Evolutionary conservation across 2,113 vertebrate genomes (phyloP), one percentile per base, ranked within the genome.

Genomic region (Lathamus discolor): DNA sequence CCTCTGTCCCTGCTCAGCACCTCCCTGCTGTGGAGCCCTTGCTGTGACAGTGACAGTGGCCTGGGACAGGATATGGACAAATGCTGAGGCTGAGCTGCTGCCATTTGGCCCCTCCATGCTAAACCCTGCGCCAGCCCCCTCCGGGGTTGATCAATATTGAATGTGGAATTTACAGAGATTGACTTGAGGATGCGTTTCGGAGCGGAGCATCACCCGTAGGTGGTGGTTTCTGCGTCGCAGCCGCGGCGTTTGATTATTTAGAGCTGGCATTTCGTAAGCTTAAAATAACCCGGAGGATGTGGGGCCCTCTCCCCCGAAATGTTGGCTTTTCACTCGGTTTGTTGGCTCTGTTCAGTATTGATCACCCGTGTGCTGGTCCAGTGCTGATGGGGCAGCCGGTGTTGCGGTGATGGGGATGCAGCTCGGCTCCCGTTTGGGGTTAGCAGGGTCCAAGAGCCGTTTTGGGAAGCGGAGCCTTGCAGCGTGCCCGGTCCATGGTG

Each of bases 111-210:
- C 72, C 18, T 93, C 95, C 83, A 35, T 62, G 90, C 96, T 96
- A 86, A 97, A 91, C 96, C 33, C 62, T 6, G 96, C 92, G 28
- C 70, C 87, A 95, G 96, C 95, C 96, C 93, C 97, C 96, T 92
- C 96, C 27, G 72, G 97, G 98, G 96, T 46, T 97, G 96, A 98
- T 98, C 98, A 98, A 98, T 98, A 98, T 98, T 98, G 98, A 98
- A 98, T 98, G 97, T 96, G 94, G 97, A 97, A 96, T 97, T 98
- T 98, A 96, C 97, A 95, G 97, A 97, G 97, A 97, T 96, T 95
- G 92, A 97, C 97, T 98, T 17, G 95, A 97, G 97, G 98, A 98
- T 96, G 98, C 89, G 62, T 98, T 98, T 97, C 95, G 97, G 98
- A 98, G 91, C 73, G 96, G 96, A 98, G 97, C 93, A 93, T 95